A percentile compares a stretch with the other conserved stretches of the same genome.
phyloP scores from a whole-genome alignment of 2,888 invertebrate genomes.

The Trichopria drosophilae region DNA sequence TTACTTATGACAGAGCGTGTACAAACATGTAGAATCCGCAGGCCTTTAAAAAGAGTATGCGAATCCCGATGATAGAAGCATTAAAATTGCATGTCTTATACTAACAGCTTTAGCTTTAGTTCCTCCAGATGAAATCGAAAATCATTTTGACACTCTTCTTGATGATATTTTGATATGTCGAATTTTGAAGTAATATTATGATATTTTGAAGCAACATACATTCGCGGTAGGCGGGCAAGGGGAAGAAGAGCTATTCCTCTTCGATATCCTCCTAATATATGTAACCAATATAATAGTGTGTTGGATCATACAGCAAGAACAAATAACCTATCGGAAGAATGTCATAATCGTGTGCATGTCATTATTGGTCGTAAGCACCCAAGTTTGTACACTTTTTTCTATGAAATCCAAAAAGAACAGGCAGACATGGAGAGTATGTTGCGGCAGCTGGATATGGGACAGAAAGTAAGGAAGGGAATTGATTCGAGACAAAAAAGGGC shows the following conservation, averaged over 20 bases:
- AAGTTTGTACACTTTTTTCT: constrained; percentile 5
- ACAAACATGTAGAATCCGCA: too few species aligned
- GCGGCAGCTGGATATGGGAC: neutral
- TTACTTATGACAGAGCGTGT: too few species aligned
- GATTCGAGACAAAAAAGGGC: too few species aligned
- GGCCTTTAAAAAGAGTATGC: neutral
- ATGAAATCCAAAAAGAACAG: constrained; percentile 6
- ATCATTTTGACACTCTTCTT: constrained; percentile 3
- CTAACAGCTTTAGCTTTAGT: constrained; percentile 3
- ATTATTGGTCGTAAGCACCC: constrained; percentile 7
- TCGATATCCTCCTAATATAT: constrained; percentile 6
- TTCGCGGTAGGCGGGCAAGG: constrained; percentile 1
- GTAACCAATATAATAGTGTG: constrained; percentile 4
- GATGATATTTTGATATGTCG: neutral
- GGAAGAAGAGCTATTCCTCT: constrained; percentile 5
- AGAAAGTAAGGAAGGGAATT: neutral
- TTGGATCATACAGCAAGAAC: constrained; percentile 3
- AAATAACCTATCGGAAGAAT: constrained; percentile 8
- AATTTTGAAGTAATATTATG: neutral
- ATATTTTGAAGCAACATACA: constrained; percentile 1
- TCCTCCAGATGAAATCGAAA: neutral
- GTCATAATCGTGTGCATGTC: constrained; percentile 9
- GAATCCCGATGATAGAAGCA: neutral
- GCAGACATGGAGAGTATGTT: constrained; percentile 2
- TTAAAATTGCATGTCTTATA: neutral